Conservation (phyloP, 2,888 invertebrate genomes). For the Coelopa pilipes region DNA sequence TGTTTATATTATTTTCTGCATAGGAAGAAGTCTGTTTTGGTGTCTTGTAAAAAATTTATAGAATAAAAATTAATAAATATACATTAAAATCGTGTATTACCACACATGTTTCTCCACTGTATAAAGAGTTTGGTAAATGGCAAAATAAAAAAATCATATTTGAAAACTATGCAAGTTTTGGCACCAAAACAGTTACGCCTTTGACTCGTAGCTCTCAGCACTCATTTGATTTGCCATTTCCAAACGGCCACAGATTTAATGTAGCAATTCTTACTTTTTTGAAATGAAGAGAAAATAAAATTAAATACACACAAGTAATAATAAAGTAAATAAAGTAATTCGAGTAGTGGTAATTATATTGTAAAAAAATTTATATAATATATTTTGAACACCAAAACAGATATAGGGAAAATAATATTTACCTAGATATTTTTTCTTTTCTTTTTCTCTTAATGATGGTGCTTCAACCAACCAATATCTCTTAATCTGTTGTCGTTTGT, state of each 20-base stretch:
- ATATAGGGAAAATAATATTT: slow-evolving; percentile 61
- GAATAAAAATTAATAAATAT: not conserved
- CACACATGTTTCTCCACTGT: not conserved
- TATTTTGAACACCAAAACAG: slow-evolving; percentile 66
- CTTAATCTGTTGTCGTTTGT: slow-evolving; percentile 28
- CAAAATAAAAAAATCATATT: slow-evolving; percentile 39
- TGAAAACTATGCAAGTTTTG: slow-evolving; percentile 23
- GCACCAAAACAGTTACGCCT: slow-evolving; percentile 51
- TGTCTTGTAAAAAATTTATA: slow-evolving; percentile 52
- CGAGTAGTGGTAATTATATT: slow-evolving; percentile 17
- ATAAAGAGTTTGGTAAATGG: slow-evolving; percentile 54
- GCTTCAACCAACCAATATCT: not conserved
- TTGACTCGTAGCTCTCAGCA: not conserved
- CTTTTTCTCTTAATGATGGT: slow-evolving; percentile 46
- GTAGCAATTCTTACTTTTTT: slow-evolving; percentile 50
- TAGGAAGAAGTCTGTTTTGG: slow-evolving; percentile 64
- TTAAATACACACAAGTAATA: slow-evolving; percentile 34
- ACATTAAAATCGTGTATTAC: not conserved
- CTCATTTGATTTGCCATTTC: slow-evolving; percentile 69
- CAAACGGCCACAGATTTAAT: slow-evolving; percentile 70
- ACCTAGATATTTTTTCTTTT: slow-evolving; percentile 58
- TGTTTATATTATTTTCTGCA: slow-evolving; percentile 60
- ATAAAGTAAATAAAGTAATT: not conserved
- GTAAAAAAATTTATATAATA: slow-evolving; percentile 22
- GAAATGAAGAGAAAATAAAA: slow-evolving; percentile 30